phyloP scores from a whole-genome alignment of 2,113 vertebrate genomes.

The Naja naja region DNA sequence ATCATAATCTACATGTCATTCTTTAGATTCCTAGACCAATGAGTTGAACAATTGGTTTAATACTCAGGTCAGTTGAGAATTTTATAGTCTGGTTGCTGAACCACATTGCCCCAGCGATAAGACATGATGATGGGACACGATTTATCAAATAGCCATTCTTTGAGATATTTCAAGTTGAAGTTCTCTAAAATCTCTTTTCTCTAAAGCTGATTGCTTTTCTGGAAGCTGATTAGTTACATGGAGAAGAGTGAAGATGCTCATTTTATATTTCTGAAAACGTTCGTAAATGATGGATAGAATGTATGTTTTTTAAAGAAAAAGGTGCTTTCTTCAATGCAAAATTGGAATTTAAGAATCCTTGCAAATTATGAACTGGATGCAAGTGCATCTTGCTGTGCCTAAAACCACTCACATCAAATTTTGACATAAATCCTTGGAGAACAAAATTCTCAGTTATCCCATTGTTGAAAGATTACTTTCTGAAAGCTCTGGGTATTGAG shows the following conservation, averaged over 20 bases:
- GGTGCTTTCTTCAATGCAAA: not conserved
- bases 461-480: constrained; percentile 55
- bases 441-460: constrained; percentile 49
- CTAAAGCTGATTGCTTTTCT: not conserved
- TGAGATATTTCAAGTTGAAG: not conserved
- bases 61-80: not conserved
- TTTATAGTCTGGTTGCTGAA: not conserved
- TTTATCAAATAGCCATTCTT: fast-evolving
- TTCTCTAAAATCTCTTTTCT: not conserved
- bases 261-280: not conserved
- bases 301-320: not conserved
- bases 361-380: constrained; percentile 21
- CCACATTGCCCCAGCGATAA: not conserved
- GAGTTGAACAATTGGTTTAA: not conserved
- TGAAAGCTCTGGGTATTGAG: fast-evolving
- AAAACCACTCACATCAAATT: constrained; percentile 23
- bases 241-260: not conserved
- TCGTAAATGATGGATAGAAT: not conserved
- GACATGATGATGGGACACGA: not conserved
- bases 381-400: constrained; percentile 24
- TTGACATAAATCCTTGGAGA: constrained; percentile 49
- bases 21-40: not conserved
- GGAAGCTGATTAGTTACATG: not conserved
- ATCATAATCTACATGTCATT: not conserved
- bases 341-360: not conserved